Percentiles rank a stretch among this genome's conserved stretches.
These are phyloP conservation scores for Alouatta palliata DNA, from an alignment of 2,113 vertebrate species.

Conservation along the genomic window DNA sequence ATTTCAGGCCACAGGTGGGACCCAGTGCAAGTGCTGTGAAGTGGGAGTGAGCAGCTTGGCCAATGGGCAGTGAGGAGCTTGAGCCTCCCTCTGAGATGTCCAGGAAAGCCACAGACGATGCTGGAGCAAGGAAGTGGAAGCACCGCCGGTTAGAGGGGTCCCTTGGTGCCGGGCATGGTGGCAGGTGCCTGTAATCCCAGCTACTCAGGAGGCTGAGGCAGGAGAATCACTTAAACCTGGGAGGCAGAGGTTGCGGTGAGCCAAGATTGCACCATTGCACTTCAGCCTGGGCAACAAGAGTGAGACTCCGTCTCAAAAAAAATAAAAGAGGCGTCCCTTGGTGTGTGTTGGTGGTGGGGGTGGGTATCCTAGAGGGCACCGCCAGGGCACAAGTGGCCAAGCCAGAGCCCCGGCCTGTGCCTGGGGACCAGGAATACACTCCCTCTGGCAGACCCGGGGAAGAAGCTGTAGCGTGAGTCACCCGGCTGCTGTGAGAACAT, in stretches of 20 bases:
- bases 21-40: neutral
- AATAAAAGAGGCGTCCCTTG: too few species aligned
- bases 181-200: too few species aligned
- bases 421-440: neutral
- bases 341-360: neutral
- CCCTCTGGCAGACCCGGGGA: neutral
- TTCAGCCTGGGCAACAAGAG: too few species aligned
- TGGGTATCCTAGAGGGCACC: neutral
- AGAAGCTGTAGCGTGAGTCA: conserved; percentile 45
- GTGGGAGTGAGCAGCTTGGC: neutral
- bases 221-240: too few species aligned
- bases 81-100: neutral
- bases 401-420: neutral
- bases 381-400: neutral
- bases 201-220: too few species aligned
- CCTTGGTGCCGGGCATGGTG: too few species aligned
- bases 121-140: neutral
- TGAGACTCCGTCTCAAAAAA: too few species aligned
- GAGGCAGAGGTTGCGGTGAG: too few species aligned
- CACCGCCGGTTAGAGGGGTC: too few species aligned
- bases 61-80: neutral
- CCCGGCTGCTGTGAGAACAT: conserved; percentile 11
- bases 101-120: neutral
- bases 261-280: too few species aligned
- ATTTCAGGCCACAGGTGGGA: neutral